phyloP scores from a whole-genome alignment of 2,797 vertebrate genomes.

The Falco novaeseelandiae region DNA sequence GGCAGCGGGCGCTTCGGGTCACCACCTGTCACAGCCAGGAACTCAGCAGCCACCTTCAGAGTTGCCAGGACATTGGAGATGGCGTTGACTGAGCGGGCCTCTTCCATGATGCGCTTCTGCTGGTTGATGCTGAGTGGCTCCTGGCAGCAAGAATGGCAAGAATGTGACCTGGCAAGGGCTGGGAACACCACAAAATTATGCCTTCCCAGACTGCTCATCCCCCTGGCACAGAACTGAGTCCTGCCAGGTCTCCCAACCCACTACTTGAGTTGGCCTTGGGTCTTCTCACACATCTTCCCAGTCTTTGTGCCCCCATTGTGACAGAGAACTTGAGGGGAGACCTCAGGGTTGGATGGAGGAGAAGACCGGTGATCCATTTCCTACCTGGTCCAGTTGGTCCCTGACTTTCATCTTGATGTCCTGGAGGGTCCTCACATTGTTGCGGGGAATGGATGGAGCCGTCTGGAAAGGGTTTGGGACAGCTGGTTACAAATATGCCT shows the following conservation, averaged over 20 bases:
- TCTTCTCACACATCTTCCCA: neutral
- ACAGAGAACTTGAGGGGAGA: neutral
- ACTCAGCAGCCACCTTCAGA: constrained; percentile 46
- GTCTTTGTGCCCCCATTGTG: too few species aligned
- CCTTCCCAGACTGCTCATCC: neutral
- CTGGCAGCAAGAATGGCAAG: neutral
- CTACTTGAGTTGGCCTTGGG: too few species aligned
- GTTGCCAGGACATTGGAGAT: constrained; percentile 36
- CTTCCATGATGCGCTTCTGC: constrained; percentile 24
- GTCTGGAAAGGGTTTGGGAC: neutral
- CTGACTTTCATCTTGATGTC: neutral
- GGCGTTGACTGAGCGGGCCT: neutral
- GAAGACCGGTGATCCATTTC: fast-evolving
- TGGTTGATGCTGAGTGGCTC: constrained; percentile 2
- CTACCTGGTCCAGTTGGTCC: neutral
- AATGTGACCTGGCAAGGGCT: too few species aligned
- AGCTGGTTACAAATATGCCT: neutral
- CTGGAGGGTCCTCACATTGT: neutral
- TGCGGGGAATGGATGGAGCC: neutral
- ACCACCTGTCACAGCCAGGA: constrained; percentile 22
- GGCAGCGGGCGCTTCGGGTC: neutral
- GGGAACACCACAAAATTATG: neutral
- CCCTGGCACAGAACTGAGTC: neutral
- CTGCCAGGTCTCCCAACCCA: neutral
- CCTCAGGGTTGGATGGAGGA: neutral